These are phyloP conservation scores for Cheilosia variabilis DNA, from an alignment of 2,888 invertebrate genomes.

Conservation along the genomic window DNA sequence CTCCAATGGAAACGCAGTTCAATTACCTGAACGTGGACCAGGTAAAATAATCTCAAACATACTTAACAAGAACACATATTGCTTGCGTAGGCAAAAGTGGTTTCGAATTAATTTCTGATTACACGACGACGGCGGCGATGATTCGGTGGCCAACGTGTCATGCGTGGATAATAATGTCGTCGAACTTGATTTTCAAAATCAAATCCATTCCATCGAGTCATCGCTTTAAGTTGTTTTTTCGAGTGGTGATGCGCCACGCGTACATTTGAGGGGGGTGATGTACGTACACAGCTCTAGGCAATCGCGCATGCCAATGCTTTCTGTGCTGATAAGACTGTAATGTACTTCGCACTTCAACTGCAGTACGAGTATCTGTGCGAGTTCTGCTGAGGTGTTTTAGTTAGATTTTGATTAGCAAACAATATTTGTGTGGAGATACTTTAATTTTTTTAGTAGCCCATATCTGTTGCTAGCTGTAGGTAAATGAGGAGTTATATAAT, in stretches of 20 bases:
- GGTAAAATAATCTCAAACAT: slow-evolving; percentile 79
- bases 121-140: slow-evolving; percentile 11
- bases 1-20: slow-evolving; percentile 81
- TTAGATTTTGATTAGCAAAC: slow-evolving; percentile 43
- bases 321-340: slow-evolving; percentile 32
- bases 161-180: slow-evolving; percentile 28
- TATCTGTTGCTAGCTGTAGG: slow-evolving; percentile 47
- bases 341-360: slow-evolving; percentile 21
- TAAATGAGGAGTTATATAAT: slow-evolving; percentile 30
- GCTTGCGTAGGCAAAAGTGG: slow-evolving; percentile 69
- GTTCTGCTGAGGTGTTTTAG: slow-evolving; percentile 43
- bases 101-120: slow-evolving; percentile 38
- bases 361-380: slow-evolving; percentile 9
- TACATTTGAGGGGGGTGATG: slow-evolving; percentile 40
- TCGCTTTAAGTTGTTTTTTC: background rate
- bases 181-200: slow-evolving; percentile 42
- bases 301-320: slow-evolving; percentile 34
- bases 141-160: slow-evolving; percentile 65
- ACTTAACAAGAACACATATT: slow-evolving; percentile 25
- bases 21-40: slow-evolving; percentile 83
- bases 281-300: slow-evolving; percentile 17
- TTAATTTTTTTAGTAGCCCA: slow-evolving; percentile 43
- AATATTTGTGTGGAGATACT: slow-evolving; percentile 50
- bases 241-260: slow-evolving; percentile 58
- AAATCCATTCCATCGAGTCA: slow-evolving; percentile 31